Evolutionary conservation across 2,888 invertebrate genomes (phyloP).

Genomic region (Ceramica pisi): DNA sequence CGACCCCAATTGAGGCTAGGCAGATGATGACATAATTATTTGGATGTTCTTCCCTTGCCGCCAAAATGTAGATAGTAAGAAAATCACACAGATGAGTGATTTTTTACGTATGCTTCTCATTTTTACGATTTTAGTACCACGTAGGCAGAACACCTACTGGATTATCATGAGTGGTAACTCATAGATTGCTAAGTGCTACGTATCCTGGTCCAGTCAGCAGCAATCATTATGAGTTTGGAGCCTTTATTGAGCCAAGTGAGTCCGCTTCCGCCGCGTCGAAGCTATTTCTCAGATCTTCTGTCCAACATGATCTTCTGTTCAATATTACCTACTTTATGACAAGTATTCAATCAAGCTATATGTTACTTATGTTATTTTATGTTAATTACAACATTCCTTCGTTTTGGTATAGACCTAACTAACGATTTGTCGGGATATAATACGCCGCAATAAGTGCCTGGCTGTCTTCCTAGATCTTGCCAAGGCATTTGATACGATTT

Average conservation of each 20-base stretch:
- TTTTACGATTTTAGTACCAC: not conserved
- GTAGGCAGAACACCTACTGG: constrained; percentile 25
- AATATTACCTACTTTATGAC: constrained; percentile 58
- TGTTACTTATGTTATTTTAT: no score
- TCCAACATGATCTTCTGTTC: no score
- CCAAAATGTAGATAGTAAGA: no score
- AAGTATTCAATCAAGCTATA: constrained; percentile 38
- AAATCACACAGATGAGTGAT: not conserved
- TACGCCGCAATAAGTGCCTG: no score
- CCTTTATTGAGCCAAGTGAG: constrained; percentile 78
- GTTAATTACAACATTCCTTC: constrained; percentile 21
- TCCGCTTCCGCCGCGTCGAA: constrained; percentile 71
- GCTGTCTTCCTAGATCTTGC: no score
- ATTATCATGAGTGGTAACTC: constrained; percentile 34
- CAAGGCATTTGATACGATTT: no score
- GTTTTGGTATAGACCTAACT: not conserved
- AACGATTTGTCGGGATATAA: not conserved
- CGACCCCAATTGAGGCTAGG: no score
- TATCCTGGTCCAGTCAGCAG: constrained; percentile 55
- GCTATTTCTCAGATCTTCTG: constrained; percentile 59
- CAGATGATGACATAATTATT: no score
- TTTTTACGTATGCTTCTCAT: no score
- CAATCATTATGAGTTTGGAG: constrained; percentile 66
- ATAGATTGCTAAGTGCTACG: constrained; percentile 57
- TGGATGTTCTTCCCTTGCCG: no score